These are phyloP conservation scores for Phoeniculus purpureus DNA, from an alignment of 2,797 vertebrate genomes.

Conservation along the genomic window DNA sequence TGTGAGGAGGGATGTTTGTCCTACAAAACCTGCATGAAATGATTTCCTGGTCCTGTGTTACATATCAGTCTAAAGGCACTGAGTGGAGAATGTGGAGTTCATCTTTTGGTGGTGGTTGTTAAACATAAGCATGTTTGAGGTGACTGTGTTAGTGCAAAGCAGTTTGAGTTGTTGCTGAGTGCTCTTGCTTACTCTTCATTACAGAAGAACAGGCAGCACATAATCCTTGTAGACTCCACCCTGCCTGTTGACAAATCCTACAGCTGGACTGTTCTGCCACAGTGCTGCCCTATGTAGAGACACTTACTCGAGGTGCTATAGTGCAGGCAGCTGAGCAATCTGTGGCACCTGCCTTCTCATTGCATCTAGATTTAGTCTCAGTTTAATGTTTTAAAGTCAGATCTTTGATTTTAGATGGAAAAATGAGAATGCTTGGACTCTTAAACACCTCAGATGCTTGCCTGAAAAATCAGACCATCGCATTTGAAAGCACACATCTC, in stretches of 20 bases:
- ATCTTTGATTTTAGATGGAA: not conserved
- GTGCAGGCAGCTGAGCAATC: not conserved
- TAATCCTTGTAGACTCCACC: not conserved
- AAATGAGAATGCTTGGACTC: not conserved
- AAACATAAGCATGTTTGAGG: not conserved
- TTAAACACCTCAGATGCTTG: not conserved
- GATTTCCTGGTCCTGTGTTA: not conserved
- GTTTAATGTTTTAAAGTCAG: not conserved
- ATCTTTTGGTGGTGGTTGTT: not conserved
- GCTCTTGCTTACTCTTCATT: not conserved
- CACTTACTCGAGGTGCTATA: not conserved
- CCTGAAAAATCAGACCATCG: not conserved
- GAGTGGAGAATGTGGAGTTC: not conserved
- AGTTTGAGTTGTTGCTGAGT: not conserved
- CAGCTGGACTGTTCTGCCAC: not conserved
- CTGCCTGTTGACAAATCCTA: not conserved
- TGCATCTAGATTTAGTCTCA: not conserved
- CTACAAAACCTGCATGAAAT: not conserved
- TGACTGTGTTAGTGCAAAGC: rapidly evolving
- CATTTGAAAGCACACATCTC: not conserved
- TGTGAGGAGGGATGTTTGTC: not conserved
- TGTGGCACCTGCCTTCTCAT: not conserved
- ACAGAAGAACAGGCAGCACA: not conserved
- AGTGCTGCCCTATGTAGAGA: not conserved
- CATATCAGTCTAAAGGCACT: not conserved